Conservation (phyloP, 2,888 invertebrate genomes). For the Phortica magna region DNA sequence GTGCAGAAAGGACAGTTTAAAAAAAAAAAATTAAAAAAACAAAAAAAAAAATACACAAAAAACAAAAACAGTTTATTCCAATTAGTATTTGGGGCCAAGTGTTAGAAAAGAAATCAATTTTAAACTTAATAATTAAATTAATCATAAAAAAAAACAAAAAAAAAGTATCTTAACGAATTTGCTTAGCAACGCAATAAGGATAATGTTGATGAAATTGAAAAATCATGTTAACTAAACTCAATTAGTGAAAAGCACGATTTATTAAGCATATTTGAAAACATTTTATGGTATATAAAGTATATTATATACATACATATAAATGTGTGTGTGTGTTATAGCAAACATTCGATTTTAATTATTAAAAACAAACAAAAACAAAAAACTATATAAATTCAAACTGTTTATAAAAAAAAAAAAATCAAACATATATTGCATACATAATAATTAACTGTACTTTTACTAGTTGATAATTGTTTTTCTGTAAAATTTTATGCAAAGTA, state of each 20-base stretch:
- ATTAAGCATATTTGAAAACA: conserved; percentile 26
- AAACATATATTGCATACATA: conserved; percentile 8
- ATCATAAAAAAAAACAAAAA: conserved; percentile 36
- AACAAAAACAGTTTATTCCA: conserved; percentile 28
- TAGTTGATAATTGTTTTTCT: conserved; percentile 26
- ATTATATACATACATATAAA: conserved; percentile 46
- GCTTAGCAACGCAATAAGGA: conserved; percentile 68
- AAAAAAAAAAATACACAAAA: conserved; percentile 34
- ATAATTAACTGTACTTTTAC: conserved; percentile 12
- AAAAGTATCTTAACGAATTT: conserved; percentile 71
- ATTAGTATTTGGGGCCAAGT: conserved; percentile 64
- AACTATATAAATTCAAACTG: neutral
- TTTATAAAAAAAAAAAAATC: conserved; percentile 1
- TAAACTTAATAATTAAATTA: conserved; percentile 32
- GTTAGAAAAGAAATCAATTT: conserved; percentile 37
- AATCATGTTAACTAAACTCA: conserved; percentile 56
- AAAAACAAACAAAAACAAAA: conserved; percentile 3
- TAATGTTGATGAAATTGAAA: neutral
- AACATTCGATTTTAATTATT: conserved; percentile 25
- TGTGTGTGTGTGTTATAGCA: conserved; percentile 35
- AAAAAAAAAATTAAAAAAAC: neutral
- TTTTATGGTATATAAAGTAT: conserved; percentile 46
- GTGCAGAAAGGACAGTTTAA: neutral
- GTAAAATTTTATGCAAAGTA: conserved; percentile 12
- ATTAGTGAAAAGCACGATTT: conserved; percentile 60